phyloP scores from a whole-genome alignment of 2,113 vertebrate species.

The Sus scrofa region DNA sequence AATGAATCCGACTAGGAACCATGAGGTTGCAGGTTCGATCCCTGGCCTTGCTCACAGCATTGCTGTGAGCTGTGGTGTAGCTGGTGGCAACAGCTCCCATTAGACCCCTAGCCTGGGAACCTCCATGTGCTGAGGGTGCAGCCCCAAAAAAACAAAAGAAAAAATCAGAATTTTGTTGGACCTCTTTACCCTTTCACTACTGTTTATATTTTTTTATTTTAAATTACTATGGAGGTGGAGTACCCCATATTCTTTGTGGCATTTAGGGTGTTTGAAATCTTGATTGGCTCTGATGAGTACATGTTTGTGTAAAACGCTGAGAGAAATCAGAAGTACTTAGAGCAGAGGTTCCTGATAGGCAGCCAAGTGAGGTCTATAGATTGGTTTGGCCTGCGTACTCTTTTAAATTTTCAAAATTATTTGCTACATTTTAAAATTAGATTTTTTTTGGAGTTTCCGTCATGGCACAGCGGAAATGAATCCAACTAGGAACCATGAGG shows the following conservation, averaged over 20 bases:
- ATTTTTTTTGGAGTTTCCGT: background rate
- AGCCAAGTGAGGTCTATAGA: background rate
- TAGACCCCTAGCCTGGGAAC: no score
- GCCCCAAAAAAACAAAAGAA: no score
- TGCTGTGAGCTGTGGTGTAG: no score
- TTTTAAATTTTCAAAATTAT: background rate
- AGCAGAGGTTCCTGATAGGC: background rate
- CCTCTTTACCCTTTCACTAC: background rate
- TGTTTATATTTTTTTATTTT: slow-evolving; percentile 22
- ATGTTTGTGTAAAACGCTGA: background rate
- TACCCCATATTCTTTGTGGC: background rate
- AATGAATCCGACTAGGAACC: no score
- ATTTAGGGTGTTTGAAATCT: background rate
- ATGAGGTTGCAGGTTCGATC: no score
- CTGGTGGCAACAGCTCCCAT: no score
- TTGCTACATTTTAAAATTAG: slow-evolving; percentile 5
- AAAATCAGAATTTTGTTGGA: background rate
- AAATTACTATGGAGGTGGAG: background rate
- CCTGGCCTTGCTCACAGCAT: no score
- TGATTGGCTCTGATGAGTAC: background rate
- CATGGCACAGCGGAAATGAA: no score
- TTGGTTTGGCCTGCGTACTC: background rate
- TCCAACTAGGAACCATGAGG: no score
- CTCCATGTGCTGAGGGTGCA: no score
- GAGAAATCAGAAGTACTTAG: background rate